Percentiles rank a stretch among this genome's conserved stretches.
Evolutionary conservation across 2,797 vertebrate genomes (phyloP).

Genomic region (Schizopygopsis pylzovi): DNA sequence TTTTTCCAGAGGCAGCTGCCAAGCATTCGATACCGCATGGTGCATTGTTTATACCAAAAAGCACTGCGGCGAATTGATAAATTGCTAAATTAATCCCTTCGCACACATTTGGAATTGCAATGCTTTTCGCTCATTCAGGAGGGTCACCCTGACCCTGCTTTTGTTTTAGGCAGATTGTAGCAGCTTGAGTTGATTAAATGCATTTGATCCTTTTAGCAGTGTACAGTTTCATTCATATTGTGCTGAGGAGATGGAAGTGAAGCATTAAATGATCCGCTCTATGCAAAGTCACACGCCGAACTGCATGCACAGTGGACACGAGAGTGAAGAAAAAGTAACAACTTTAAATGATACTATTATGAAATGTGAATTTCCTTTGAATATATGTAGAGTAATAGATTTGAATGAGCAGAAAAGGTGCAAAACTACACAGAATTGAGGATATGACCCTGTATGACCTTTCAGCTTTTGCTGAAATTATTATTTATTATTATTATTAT

Average conservation of each 20-base stretch:
- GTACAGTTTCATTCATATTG: slow-evolving; percentile 37
- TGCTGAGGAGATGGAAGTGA: slow-evolving; percentile 19
- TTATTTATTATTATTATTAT: neutral
- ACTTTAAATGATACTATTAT: neutral
- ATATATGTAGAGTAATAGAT: neutral
- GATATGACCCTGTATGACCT: no score
- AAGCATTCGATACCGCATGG: slow-evolving; percentile 15
- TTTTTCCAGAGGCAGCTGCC: slow-evolving; percentile 36
- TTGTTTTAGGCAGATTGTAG: slow-evolving; percentile 55
- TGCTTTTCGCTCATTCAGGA: slow-evolving; percentile 42
- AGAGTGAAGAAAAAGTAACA: neutral
- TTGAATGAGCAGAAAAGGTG: neutral
- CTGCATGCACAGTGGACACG: neutral
- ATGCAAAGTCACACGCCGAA: slow-evolving; percentile 7
- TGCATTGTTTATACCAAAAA: slow-evolving; percentile 42
- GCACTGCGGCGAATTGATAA: slow-evolving; percentile 56
- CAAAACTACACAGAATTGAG: no score
- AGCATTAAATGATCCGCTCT: slow-evolving; percentile 37
- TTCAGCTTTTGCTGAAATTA: no score
- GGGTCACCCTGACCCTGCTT: slow-evolving; percentile 53
- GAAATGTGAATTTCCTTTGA: neutral
- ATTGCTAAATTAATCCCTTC: slow-evolving; percentile 58
- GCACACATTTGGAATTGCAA: slow-evolving; percentile 55
- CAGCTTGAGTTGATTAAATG: slow-evolving; percentile 60
- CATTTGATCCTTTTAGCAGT: slow-evolving; percentile 59